These are phyloP conservation scores for Nomada hirtipes DNA, from an alignment of 2,888 invertebrate genomes.

Conservation along the genomic window DNA sequence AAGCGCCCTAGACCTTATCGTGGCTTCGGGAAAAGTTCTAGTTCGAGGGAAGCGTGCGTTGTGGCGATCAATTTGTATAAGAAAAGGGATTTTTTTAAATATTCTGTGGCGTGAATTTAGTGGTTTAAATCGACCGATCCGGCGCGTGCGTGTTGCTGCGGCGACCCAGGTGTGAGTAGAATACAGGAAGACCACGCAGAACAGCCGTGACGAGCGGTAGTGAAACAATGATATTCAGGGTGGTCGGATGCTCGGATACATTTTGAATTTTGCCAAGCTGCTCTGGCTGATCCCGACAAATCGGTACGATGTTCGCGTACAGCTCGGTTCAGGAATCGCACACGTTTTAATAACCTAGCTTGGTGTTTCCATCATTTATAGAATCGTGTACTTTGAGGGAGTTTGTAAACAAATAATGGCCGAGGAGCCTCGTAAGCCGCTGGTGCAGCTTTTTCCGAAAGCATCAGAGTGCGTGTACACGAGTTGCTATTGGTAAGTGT, in stretches of 20 bases:
- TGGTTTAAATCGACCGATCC: slow-evolving; percentile 47
- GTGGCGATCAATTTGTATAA: slow-evolving; percentile 11
- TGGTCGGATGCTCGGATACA: slow-evolving; percentile 43
- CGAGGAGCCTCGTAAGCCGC: slow-evolving; percentile 80
- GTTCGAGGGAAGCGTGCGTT: neutral
- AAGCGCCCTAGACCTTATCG: neutral
- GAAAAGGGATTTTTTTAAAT: slow-evolving; percentile 23
- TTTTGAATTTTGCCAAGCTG: slow-evolving; percentile 28
- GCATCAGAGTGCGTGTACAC: slow-evolving; percentile 93
- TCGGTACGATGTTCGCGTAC: slow-evolving; percentile 43
- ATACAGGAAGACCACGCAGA: slow-evolving; percentile 32
- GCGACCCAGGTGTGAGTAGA: slow-evolving; percentile 43
- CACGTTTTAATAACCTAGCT: slow-evolving; percentile 21
- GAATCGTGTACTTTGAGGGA: slow-evolving; percentile 19
- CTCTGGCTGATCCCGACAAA: slow-evolving; percentile 4
- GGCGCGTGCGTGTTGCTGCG: slow-evolving; percentile 50
- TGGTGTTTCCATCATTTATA: neutral
- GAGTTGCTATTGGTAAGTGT: slow-evolving; percentile 93
- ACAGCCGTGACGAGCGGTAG: slow-evolving; percentile 57
- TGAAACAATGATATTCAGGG: slow-evolving; percentile 66
- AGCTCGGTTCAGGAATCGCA: slow-evolving; percentile 28
- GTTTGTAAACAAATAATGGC: slow-evolving; percentile 80
- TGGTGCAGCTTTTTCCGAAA: slow-evolving; percentile 88
- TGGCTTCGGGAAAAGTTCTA: neutral
- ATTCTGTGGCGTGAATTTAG: slow-evolving; percentile 17